Percentiles rank a stretch among this genome's conserved stretches.
These are phyloP conservation scores for Montipora sp. DNA, from an alignment of 64 coral and sea anemone species.

Conservation along the genomic window DNA sequence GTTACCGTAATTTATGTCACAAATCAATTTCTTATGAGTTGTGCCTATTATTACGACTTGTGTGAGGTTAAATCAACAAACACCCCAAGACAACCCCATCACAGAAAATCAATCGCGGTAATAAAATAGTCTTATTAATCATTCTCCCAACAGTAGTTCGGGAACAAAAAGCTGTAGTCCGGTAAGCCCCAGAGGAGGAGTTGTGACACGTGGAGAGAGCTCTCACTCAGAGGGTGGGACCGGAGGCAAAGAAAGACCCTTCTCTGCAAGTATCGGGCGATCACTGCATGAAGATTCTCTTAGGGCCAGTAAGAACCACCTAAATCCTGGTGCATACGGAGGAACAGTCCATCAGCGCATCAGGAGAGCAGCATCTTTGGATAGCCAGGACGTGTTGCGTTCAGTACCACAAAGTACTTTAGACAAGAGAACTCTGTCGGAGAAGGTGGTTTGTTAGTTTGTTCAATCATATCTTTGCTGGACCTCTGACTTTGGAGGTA, in stretches of 20 bases:
- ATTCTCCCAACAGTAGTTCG: background rate
- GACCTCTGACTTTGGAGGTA: background rate
- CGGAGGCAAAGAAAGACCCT: background rate
- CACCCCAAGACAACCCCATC: background rate
- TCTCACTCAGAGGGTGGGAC: constrained; percentile 44
- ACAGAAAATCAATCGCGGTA: background rate
- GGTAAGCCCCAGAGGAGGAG: background rate
- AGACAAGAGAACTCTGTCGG: constrained; percentile 10
- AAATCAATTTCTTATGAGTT: no score
- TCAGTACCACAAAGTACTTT: constrained; percentile 3
- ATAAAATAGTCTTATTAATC: no score
- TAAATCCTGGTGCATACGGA: background rate
- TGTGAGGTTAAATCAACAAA: background rate
- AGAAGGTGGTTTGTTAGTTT: background rate
- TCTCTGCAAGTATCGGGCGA: background rate
- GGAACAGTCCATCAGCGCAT: background rate
- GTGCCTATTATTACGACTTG: no score
- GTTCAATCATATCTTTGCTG: background rate
- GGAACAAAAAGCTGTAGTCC: constrained; percentile 23
- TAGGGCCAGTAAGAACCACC: background rate
- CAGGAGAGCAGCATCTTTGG: constrained; percentile 27
- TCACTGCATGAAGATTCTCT: background rate
- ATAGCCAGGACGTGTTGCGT: constrained; percentile 3
- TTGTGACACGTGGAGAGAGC: constrained; percentile 30
- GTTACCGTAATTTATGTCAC: no score